phyloP scores from a whole-genome alignment of 2,797 vertebrate genomes.

The Rhinogobio ventralis region DNA sequence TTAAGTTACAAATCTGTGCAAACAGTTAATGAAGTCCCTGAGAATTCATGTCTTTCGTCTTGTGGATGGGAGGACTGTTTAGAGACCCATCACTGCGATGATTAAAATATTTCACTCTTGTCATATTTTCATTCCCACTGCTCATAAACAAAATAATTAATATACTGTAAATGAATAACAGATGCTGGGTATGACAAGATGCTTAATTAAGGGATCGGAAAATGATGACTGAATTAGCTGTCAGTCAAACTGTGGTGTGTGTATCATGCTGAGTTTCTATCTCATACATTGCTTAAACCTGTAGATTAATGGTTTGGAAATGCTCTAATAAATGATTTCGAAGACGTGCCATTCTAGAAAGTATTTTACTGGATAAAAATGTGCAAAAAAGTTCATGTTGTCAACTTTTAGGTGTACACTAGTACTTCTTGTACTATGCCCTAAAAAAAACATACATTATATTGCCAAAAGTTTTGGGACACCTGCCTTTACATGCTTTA shows the following conservation, averaged over 20 bases:
- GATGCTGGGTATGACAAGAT: conserved; percentile 69
- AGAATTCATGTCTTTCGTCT: background rate
- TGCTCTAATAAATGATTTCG: background rate
- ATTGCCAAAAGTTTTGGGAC: too few relatives aligned
- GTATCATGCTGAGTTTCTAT: background rate
- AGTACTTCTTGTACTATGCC: too few relatives aligned
- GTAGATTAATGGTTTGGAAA: background rate
- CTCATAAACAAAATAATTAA: conserved; percentile 23
- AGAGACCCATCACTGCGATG: background rate
- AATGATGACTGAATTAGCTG: conserved; percentile 59
- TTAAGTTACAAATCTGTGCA: background rate
- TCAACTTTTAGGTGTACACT: too few relatives aligned
- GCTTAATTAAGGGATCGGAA: conserved; percentile 73
- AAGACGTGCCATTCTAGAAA: background rate
- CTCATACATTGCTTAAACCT: conserved; percentile 48
- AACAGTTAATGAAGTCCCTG: background rate
- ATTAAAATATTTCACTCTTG: conserved; percentile 5
- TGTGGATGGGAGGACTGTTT: background rate
- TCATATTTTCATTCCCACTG: conserved; percentile 4
- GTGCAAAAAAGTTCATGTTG: too few relatives aligned
- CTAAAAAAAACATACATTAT: too few relatives aligned
- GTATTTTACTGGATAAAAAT: background rate
- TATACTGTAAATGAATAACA: conserved; percentile 29
- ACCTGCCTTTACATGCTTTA: too few relatives aligned
- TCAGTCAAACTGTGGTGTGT: conserved; percentile 55